Conservation (phyloP, 1,140 invertebrate species). For the Tribolium castaneum region DNA sequence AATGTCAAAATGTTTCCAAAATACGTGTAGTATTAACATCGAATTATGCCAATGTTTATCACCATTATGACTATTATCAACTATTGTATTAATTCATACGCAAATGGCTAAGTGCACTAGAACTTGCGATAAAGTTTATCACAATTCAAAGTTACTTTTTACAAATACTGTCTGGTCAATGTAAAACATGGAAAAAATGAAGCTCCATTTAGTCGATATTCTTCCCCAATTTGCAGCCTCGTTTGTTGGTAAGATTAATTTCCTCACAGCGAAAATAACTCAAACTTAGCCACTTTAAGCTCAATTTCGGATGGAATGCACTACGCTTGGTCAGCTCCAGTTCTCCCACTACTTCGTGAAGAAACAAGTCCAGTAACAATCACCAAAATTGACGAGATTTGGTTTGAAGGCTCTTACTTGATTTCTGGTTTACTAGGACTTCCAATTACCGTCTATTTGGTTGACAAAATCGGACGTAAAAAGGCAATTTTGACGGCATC, state of each 20-base stretch:
- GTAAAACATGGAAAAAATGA: not conserved
- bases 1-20: too few species aligned
- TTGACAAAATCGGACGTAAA: slow-evolving; percentile 75
- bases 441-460: slow-evolving; percentile 65
- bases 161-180: not conserved
- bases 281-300: slow-evolving; percentile 54
- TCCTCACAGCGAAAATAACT: not conserved
- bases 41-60: too few species aligned
- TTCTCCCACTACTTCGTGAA: slow-evolving; percentile 66
- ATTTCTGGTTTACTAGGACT: slow-evolving; percentile 73
- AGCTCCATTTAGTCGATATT: not conserved
- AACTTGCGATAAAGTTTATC: not conserved
- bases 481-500: slow-evolving; percentile 69
- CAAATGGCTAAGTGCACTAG: too few species aligned
- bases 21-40: too few species aligned
- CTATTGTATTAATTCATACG: too few species aligned
- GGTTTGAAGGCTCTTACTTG: slow-evolving; percentile 73
- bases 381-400: slow-evolving; percentile 65
- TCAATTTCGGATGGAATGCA: slow-evolving; percentile 60
- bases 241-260: not conserved
- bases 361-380: slow-evolving; percentile 58
- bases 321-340: slow-evolving; percentile 73
- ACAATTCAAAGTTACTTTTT: not conserved
- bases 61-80: too few species aligned
- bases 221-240: not conserved